phyloP scores from a whole-genome alignment of 1,140 invertebrate species.

The Parasteatoda tepidariorum region DNA sequence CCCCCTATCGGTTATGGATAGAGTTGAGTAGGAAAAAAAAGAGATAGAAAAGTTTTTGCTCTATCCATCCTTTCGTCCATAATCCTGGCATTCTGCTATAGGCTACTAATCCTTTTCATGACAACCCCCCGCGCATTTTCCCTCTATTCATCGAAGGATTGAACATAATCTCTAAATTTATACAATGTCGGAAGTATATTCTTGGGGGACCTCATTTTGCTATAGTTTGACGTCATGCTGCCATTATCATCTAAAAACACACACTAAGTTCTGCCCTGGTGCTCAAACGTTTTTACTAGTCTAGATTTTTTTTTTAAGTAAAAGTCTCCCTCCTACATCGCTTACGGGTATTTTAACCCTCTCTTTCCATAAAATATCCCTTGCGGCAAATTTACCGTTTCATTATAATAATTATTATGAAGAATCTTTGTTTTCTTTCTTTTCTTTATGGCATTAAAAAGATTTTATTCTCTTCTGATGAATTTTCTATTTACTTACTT shows the following conservation, averaged over 20 bases:
- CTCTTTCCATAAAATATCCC: slow-evolving; percentile 30
- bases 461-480: slow-evolving; percentile 10
- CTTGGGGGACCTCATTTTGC: slow-evolving; percentile 57
- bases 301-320: slow-evolving; percentile 10
- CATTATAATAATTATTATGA: slow-evolving; percentile 36
- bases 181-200: slow-evolving; percentile 50
- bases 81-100: slow-evolving; percentile 52
- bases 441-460: neutral
- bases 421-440: slow-evolving; percentile 1
- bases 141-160: slow-evolving; percentile 46
- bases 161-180: slow-evolving; percentile 56
- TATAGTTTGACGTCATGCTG: slow-evolving; percentile 51
- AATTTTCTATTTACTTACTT: too few relatives aligned
- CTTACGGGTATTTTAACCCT: slow-evolving; percentile 1
- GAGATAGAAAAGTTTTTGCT: too few relatives aligned
- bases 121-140: slow-evolving; percentile 26
- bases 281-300: slow-evolving; percentile 40
- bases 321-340: neutral
- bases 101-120: slow-evolving; percentile 50
- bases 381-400: neutral
- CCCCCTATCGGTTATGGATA: slow-evolving; percentile 2
- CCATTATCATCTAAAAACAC: slow-evolving; percentile 56
- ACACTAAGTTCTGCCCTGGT: slow-evolving; percentile 38
- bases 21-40: too few relatives aligned
- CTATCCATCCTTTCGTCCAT: neutral